Evolutionary conservation across 2,888 invertebrate genomes (phyloP).

Genomic region (Tridacna gigas): DNA sequence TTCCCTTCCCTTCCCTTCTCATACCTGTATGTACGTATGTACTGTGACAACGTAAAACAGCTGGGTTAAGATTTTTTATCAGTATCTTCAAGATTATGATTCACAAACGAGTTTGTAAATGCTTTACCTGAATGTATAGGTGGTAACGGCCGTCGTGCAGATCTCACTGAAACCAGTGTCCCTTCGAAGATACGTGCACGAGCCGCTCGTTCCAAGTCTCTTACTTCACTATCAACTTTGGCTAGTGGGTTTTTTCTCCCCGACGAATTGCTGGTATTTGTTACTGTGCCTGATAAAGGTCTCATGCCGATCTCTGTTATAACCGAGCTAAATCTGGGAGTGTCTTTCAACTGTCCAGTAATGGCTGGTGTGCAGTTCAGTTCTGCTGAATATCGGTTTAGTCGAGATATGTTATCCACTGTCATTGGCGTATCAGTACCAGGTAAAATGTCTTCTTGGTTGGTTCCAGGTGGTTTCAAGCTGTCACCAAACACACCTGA

Average conservation of each 20-base stretch:
- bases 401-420: neutral
- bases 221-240: constrained; percentile 39
- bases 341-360: neutral
- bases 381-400: constrained; percentile 8
- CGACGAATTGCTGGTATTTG: constrained; percentile 21
- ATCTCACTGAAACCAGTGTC: neutral
- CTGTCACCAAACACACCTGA: constrained; percentile 16
- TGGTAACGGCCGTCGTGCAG: neutral
- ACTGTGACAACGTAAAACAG: too few species aligned
- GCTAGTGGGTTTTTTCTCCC: constrained; percentile 46
- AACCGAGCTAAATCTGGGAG: constrained; percentile 7
- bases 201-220: neutral
- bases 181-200: neutral
- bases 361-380: neutral
- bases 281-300: neutral
- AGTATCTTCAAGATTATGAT: neutral
- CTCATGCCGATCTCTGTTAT: neutral
- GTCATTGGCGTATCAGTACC: neutral
- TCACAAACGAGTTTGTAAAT: neutral
- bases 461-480: neutral
- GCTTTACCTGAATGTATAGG: constrained; percentile 20
- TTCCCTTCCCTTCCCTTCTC: too few species aligned
- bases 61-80: too few species aligned
- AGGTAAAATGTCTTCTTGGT: neutral
- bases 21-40: too few species aligned